Conservation (phyloP, 2,888 invertebrate species). For the Halictus quadricinctus region DNA sequence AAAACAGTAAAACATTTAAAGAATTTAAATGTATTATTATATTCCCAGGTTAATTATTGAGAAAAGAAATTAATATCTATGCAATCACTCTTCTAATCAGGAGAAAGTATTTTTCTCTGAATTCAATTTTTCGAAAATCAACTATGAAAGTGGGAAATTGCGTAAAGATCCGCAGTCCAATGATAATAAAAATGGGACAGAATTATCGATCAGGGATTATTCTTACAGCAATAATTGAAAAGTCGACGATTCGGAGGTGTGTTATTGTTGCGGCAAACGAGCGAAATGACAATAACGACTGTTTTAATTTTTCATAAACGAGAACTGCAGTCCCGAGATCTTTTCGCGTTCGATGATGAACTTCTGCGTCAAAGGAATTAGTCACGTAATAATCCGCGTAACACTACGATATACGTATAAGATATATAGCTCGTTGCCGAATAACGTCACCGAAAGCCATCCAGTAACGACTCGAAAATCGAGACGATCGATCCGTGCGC, state of each 20-base stretch:
- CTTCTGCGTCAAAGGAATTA: constrained; percentile 14
- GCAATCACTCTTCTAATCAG: no score
- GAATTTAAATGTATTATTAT: not conserved
- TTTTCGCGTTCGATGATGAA: constrained; percentile 37
- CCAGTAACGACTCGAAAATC: constrained; percentile 53
- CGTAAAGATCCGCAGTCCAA: not conserved
- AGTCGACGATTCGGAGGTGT: not conserved
- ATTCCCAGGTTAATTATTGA: not conserved
- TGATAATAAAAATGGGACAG: not conserved
- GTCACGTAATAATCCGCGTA: constrained; percentile 41
- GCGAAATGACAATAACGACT: not conserved
- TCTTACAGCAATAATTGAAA: not conserved
- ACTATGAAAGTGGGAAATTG: not conserved
- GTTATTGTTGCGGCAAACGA: not conserved
- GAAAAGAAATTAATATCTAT: not conserved
- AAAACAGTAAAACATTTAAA: not conserved
- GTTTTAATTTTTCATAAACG: not conserved
- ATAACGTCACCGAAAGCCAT: constrained; percentile 58
- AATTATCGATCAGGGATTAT: not conserved
- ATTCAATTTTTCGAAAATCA: not conserved
- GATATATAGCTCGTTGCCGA: constrained; percentile 50
- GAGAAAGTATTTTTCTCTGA: not conserved
- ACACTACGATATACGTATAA: constrained; percentile 44
- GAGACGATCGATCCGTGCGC: constrained; percentile 42
- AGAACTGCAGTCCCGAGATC: not conserved